Conservation (phyloP, 2,113 vertebrate species). For the Fregata magnificens region DNA sequence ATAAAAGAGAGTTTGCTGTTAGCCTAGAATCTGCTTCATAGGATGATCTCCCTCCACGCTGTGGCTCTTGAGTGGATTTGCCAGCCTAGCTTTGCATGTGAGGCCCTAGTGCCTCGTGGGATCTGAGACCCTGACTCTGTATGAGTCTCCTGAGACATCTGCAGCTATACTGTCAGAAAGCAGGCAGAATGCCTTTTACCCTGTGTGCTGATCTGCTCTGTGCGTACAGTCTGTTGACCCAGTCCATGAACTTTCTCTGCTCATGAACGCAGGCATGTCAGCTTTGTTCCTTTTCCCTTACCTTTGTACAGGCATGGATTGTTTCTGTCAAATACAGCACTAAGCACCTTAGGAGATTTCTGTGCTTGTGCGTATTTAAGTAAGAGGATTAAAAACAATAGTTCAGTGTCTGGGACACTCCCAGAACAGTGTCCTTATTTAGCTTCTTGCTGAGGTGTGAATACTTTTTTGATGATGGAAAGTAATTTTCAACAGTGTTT, state of each 20-base stretch:
- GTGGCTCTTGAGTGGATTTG: neutral
- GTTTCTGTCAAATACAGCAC: neutral
- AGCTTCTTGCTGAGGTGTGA: slow-evolving; percentile 37
- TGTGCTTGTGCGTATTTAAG: slow-evolving; percentile 7
- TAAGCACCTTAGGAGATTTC: slow-evolving; percentile 62
- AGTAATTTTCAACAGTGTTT: slow-evolving; percentile 1
- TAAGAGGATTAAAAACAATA: slow-evolving; percentile 57
- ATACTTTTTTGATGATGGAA: slow-evolving; percentile 24
- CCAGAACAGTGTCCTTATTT: slow-evolving; percentile 26
- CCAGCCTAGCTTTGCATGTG: neutral
- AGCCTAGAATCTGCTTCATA: neutral
- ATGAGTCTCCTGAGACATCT: neutral
- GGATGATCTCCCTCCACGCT: neutral
- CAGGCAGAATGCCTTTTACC: neutral
- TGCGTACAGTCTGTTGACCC: neutral
- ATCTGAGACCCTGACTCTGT: neutral
- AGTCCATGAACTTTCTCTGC: neutral
- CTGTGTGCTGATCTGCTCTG: neutral
- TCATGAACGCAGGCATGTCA: neutral
- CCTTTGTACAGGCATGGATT: neutral
- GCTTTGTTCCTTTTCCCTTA: neutral
- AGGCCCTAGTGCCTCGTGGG: rapidly evolving
- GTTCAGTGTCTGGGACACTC: slow-evolving; percentile 24
- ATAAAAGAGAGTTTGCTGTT: neutral
- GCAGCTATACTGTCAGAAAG: neutral